These are phyloP conservation scores for Morpho achilles DNA, from an alignment of 2,888 invertebrate species.

Conservation along the genomic window DNA sequence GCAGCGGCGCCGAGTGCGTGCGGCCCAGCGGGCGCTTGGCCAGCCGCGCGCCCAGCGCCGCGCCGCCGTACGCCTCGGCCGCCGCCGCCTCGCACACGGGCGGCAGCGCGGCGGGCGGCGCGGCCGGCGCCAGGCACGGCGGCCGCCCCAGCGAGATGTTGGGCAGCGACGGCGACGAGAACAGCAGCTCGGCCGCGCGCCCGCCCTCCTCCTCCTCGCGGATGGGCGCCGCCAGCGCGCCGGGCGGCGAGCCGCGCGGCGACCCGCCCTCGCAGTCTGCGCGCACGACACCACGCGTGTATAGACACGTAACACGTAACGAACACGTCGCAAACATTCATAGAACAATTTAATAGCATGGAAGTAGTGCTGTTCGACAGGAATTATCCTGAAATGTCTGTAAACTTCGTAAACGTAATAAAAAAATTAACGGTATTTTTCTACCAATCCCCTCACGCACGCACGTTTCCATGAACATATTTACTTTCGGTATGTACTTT, in stretches of 20 bases:
- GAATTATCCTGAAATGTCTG: no score
- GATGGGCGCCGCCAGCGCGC: constrained; percentile 82
- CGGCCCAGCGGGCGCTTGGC: constrained; percentile 91
- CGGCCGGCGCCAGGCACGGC: constrained; percentile 81
- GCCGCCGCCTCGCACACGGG: constrained; percentile 89
- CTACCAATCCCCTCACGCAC: not conserved
- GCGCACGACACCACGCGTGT: not conserved
- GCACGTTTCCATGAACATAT: not conserved
- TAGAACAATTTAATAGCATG: not conserved
- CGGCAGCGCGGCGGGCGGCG: constrained; percentile 50
- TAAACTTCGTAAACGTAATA: no score
- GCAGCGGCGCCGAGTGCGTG: constrained; percentile 92
- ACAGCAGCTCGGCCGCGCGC: constrained; percentile 87
- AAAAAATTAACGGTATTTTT: no score
- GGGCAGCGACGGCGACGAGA: constrained; percentile 97
- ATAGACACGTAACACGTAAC: no score
- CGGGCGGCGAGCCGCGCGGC: constrained; percentile 73
- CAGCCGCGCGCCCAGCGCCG: constrained; percentile 82
- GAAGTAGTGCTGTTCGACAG: not conserved
- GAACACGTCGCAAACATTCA: no score
- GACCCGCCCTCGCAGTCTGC: constrained; percentile 76
- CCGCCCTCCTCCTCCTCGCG: constrained; percentile 90
- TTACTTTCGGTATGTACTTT: not conserved
- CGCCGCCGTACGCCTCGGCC: constrained; percentile 86
- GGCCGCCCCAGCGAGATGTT: constrained; percentile 96